Evolutionary conservation across 1,140 invertebrate genomes (phyloP).

Genomic region (Heliconius eleuchia): DNA sequence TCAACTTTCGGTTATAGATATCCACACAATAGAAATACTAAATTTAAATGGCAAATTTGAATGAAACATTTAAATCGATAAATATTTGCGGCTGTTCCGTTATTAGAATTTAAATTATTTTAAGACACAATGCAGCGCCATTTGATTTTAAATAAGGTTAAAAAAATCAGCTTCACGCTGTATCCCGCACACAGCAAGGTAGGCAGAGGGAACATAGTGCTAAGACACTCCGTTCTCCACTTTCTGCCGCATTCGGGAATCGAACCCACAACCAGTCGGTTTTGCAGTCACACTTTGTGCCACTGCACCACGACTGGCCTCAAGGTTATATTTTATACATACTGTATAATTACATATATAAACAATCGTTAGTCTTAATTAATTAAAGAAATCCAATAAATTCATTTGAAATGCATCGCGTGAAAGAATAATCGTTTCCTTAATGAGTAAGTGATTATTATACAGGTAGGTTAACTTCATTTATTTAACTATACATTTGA

Average conservation of each 20-base stretch:
- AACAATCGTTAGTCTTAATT: background rate
- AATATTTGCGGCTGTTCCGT: background rate
- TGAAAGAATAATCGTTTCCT: background rate
- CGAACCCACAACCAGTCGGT: too few species aligned
- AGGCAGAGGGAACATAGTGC: too few species aligned
- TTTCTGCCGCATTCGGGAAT: too few species aligned
- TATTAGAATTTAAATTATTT: background rate
- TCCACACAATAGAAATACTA: conserved; percentile 2
- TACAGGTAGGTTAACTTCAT: too few species aligned
- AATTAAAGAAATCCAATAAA: background rate
- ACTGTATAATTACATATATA: background rate
- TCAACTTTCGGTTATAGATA: conserved; percentile 28
- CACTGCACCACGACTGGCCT: too few species aligned
- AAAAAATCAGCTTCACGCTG: too few species aligned
- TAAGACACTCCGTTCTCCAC: too few species aligned
- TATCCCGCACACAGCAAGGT: too few species aligned
- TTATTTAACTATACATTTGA: too few species aligned
- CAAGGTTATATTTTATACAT: background rate
- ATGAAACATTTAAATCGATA: background rate
- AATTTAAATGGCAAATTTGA: conserved; percentile 3
- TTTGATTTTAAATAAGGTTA: too few species aligned
- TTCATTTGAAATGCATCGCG: background rate
- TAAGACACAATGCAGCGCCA: background rate
- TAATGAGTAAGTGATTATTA: background rate
- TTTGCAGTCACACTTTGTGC: too few species aligned